Percentiles rank a stretch among this genome's conserved stretches.
phyloP scores from a whole-genome alignment of 2,888 invertebrate species.

The Neoascia interrupta region DNA sequence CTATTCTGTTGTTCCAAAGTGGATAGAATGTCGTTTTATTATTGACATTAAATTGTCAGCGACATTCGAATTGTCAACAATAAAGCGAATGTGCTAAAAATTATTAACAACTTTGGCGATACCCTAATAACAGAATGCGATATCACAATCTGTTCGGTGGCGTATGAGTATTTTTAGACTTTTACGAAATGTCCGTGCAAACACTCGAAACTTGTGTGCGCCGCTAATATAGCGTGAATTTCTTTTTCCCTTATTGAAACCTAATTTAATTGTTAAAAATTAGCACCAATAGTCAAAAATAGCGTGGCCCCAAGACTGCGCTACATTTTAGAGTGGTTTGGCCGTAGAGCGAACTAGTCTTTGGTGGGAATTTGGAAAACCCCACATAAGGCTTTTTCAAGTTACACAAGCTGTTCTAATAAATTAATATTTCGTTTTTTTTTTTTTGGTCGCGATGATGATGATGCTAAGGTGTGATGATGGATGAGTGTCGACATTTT shows the following conservation, averaged over 20 bases:
- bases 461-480: conserved; percentile 1
- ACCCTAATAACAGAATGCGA: conserved; percentile 19
- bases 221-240: conserved; percentile 32
- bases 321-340: conserved; percentile 46
- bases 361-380: background rate
- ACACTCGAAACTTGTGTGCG: conserved; percentile 14
- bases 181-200: background rate
- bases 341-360: background rate
- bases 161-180: conserved; percentile 42
- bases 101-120: too few species aligned
- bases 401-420: conserved; percentile 11
- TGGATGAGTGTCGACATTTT: conserved; percentile 6
- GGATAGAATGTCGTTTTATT: too few species aligned
- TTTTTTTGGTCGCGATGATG: conserved; percentile 11
- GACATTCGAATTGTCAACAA: too few species aligned
- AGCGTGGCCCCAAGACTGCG: conserved; percentile 42
- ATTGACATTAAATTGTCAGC: too few species aligned
- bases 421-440: background rate
- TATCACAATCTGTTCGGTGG: conserved; percentile 18
- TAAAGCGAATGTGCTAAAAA: background rate
- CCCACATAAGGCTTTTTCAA: background rate
- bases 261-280: conserved; percentile 55
- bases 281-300: conserved; percentile 51
- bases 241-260: conserved; percentile 8
- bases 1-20: too few species aligned